phyloP scores from a whole-genome alignment of 2,797 vertebrate genomes.

The Gymnocypris eckloni region DNA sequence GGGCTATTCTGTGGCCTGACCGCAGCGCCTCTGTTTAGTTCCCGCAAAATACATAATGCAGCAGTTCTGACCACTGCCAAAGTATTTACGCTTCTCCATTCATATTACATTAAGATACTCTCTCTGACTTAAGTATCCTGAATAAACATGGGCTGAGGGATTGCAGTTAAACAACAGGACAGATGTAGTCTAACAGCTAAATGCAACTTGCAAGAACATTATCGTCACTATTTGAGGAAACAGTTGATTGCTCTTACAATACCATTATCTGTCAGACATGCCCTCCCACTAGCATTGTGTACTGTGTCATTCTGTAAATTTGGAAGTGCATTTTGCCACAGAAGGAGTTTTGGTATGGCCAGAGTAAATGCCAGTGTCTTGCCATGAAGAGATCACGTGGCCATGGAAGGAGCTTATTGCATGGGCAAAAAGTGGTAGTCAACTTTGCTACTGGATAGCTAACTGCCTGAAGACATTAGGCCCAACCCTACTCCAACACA shows the following conservation, averaged over 20 bases:
- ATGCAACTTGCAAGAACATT: constrained; percentile 38
- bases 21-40: constrained; percentile 61
- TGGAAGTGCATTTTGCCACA: neutral
- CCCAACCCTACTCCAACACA: neutral
- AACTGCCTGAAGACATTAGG: neutral
- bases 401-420: neutral
- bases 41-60: constrained; percentile 77
- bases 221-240: constrained; percentile 9
- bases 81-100: constrained; percentile 61
- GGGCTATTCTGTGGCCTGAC: constrained; percentile 58
- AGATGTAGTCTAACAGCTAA: constrained; percentile 2
- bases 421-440: neutral
- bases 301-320: neutral
- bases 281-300: neutral
- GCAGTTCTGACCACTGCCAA: constrained; percentile 70
- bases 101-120: constrained; percentile 58
- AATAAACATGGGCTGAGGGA: constrained; percentile 32
- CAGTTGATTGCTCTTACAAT: neutral
- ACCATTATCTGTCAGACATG: neutral
- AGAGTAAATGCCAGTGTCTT: neutral
- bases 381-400: neutral
- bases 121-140: constrained; percentile 48
- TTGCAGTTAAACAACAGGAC: constrained; percentile 46
- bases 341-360: neutral
- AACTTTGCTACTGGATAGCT: neutral